A percentile compares a stretch with the other conserved stretches of the same genome.
These are phyloP conservation scores for Cervus canadensis DNA, from an alignment of 2,113 vertebrate species.

Conservation along the genomic window DNA sequence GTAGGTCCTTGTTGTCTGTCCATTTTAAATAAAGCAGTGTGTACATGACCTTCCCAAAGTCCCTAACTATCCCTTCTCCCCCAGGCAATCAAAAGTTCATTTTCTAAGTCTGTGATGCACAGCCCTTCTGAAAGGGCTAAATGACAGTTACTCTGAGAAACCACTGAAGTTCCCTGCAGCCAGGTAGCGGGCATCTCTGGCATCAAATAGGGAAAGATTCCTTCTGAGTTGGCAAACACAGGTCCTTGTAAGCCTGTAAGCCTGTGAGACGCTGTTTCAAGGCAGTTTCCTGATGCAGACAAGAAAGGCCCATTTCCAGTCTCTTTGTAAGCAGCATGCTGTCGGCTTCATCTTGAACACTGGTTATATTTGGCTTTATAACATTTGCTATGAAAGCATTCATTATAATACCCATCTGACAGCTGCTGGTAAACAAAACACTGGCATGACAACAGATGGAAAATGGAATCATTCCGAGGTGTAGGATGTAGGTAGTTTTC, in stretches of 20 bases:
- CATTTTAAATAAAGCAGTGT: background rate
- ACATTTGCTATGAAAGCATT: background rate
- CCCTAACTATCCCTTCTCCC: background rate
- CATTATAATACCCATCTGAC: background rate
- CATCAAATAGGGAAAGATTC: background rate
- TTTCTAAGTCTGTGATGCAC: background rate
- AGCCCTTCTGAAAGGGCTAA: background rate
- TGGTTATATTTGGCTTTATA: background rate
- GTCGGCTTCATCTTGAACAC: background rate
- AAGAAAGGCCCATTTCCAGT: background rate
- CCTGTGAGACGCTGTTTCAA: background rate
- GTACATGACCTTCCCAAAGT: background rate
- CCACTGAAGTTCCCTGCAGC: background rate
- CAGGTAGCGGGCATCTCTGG: background rate
- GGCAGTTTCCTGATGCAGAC: background rate
- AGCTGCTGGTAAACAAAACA: slow-evolving; percentile 29
- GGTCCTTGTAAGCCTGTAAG: background rate
- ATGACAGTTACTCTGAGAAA: background rate
- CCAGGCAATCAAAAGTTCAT: background rate
- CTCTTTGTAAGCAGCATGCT: background rate
- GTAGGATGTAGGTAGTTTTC: background rate
- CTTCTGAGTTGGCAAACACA: background rate
- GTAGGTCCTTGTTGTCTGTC: background rate
- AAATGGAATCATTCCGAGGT: background rate
- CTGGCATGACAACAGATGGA: slow-evolving; percentile 25